Conservation (phyloP, 2,888 invertebrate genomes). For the Acronicta alni region DNA sequence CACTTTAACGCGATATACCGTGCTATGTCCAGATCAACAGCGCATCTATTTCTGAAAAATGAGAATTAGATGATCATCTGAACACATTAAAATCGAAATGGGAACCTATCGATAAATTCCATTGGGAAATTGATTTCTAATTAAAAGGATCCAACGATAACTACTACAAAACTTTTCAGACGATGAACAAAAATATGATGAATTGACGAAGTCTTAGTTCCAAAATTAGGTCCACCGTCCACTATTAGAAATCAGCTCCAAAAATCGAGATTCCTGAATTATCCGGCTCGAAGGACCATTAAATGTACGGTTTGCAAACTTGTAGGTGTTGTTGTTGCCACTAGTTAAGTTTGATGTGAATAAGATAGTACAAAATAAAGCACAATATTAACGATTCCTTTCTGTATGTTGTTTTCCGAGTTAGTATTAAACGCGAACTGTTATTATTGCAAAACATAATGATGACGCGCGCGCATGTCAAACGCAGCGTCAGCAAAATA, state of each 20-base stretch:
- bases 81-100: constrained; percentile 2
- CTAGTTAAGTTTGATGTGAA: too few species aligned
- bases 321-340: too few species aligned
- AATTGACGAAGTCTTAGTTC: constrained; percentile 2
- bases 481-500: too few species aligned
- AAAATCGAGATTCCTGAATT: too few species aligned
- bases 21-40: constrained; percentile 4
- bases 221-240: constrained; percentile 13
- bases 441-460: too few species aligned
- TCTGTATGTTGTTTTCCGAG: too few species aligned
- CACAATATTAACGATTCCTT: too few species aligned
- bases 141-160: constrained; percentile 11
- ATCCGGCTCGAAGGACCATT: too few species aligned
- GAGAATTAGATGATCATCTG: constrained; percentile 17
- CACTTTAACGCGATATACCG: constrained; percentile 18
- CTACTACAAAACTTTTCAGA: constrained; percentile 2
- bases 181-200: constrained; percentile 16
- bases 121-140: constrained; percentile 15
- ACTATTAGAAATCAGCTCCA: constrained; percentile 1
- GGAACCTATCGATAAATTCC: constrained; percentile 14
- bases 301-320: too few species aligned
- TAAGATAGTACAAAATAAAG: too few species aligned
- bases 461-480: too few species aligned
- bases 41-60: constrained; percentile 3
- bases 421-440: too few species aligned